Base-by-base conservation (phyloP, 2,888 invertebrate species). In the Noctua janthe region DNA sequence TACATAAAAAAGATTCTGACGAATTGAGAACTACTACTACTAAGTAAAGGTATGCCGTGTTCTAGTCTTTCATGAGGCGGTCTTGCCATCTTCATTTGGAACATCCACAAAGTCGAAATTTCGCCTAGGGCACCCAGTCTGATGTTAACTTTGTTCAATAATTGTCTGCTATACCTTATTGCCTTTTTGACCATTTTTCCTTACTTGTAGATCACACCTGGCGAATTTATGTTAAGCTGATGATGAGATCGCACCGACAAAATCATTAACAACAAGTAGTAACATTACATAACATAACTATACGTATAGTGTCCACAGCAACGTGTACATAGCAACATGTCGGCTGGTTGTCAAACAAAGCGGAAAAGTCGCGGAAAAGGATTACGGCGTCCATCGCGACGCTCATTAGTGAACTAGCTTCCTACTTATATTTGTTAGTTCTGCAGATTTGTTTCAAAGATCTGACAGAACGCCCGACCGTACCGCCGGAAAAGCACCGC, bases 341-440 rank as follows among this genome's bases (percentile, higher is more conserved):
- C 81, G n/a, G 73, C 74, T 59, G 43, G 72, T 62, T 81, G 75
- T 56, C 67, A 35, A 23, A 70, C 43, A 23, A 70, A 62, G 17
- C 62, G 62, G 49, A 78, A 70, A 75, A 49, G 51, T 74, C 47
- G 62, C 10, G 64, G 64, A 59, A 78, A 75, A 81, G 72, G 86
- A 84, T 84, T 66, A 78, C 69, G 51, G 51, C 17, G 29, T 17
- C 20, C 56, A 35, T 47, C 23, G 83, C 73, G 69, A 54, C 75
- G 75, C 67, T 84, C 78, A 82, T 82, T 86, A 86, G 56, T 29
- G 74, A 85, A 74, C 82, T 76, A 71, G 69, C 76, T 71, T n/a
- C 39, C 51, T 75, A 49, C 62, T 84, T 51, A 66, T 56, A 67
- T 72, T 74, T 35, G 51, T 64, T 71, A 54, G 47, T 70, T 59